Conservation (phyloP, 92 coral and sea anemone species). For the Galaxea fascicularis region DNA sequence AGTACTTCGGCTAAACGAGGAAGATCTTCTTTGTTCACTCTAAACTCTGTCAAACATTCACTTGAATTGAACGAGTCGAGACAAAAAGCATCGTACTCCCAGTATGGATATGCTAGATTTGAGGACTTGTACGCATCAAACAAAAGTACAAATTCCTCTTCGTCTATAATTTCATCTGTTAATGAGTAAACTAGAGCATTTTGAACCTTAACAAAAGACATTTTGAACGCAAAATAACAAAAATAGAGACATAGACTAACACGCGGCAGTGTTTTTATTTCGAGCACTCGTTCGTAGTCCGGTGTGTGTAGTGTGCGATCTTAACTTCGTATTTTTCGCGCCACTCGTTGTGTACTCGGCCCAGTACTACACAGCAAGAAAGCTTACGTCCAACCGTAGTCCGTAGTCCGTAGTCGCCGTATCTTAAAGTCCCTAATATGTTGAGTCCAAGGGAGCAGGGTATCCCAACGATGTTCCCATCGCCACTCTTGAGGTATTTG, state of each 20-base stretch:
- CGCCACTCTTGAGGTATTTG: too few relatives aligned
- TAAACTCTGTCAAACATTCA: slow-evolving; percentile 54
- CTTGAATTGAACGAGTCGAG: slow-evolving; percentile 32
- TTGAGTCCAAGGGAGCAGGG: too few relatives aligned
- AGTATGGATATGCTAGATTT: slow-evolving; percentile 52
- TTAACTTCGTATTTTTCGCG: too few relatives aligned
- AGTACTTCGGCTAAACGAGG: slow-evolving; percentile 50
- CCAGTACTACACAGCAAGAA: slow-evolving; percentile 25
- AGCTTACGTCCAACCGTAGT: slow-evolving; percentile 51
- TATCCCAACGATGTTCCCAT: too few relatives aligned
- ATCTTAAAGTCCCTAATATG: too few relatives aligned
- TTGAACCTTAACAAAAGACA: slow-evolving; percentile 62
- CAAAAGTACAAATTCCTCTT: slow-evolving; percentile 64
- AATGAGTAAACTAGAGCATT: slow-evolving; percentile 47
- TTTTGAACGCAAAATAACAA: slow-evolving; percentile 10
- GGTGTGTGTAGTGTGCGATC: too few relatives aligned
- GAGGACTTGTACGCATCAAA: slow-evolving; percentile 46
- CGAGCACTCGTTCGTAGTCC: slow-evolving; percentile 19
- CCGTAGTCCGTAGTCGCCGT: slow-evolving; percentile 35
- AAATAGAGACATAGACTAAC: background rate
- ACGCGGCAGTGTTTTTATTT: background rate
- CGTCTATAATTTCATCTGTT: slow-evolving; percentile 47
- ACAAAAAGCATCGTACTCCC: slow-evolving; percentile 49
- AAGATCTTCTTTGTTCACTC: slow-evolving; percentile 52
- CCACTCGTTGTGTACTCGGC: too few relatives aligned